Conservation (phyloP, 2,888 invertebrate genomes). For the Lamellibrachia columna region DNA sequence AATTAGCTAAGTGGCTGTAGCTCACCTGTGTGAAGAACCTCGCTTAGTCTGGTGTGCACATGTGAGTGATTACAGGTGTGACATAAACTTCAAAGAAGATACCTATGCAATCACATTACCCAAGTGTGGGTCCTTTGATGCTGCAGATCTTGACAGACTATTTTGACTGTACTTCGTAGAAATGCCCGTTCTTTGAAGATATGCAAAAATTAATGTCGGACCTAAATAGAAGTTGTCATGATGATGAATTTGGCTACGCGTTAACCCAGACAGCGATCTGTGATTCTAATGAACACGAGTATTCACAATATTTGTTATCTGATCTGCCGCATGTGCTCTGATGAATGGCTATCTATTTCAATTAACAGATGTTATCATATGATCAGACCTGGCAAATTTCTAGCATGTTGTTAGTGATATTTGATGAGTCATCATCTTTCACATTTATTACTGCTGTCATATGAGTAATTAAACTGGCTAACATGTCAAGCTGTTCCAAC, state of each 20-base stretch:
- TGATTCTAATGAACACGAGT: constrained; percentile 10
- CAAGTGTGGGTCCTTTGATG: not conserved
- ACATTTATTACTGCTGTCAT: constrained; percentile 1
- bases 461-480: not conserved
- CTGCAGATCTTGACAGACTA: not conserved
- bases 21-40: not conserved
- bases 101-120: not conserved
- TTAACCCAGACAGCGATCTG: constrained; percentile 16
- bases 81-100: constrained; percentile 3
- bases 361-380: constrained; percentile 3
- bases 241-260: not conserved
- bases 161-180: not conserved
- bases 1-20: not conserved
- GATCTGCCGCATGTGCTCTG: not conserved
- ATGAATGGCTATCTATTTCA: constrained; percentile 12
- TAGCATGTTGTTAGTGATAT: constrained; percentile 12
- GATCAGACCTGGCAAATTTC: constrained; percentile 10
- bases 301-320: constrained; percentile 16
- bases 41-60: not conserved
- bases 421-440: constrained; percentile 9
- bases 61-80: constrained; percentile 10
- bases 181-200: not conserved
- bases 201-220: not conserved
- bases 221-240: not conserved
- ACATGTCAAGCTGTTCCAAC: not conserved